Percentiles rank a stretch among this genome's conserved stretches.
phyloP scores from a whole-genome alignment of 2,797 vertebrate genomes.

The Otolemur crassicaudatus region DNA sequence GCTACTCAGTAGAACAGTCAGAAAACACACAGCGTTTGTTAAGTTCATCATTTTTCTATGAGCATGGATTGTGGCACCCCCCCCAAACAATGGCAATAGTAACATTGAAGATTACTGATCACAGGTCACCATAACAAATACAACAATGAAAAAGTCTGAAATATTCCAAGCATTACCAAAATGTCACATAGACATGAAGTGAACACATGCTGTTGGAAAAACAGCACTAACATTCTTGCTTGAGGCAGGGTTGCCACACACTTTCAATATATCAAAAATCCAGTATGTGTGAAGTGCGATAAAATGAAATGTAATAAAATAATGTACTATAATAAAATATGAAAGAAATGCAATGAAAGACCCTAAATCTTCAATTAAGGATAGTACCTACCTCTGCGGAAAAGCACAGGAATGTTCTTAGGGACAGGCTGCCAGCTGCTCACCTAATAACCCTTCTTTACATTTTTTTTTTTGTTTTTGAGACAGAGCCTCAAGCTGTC shows the following conservation, averaged over 20 bases:
- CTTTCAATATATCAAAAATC: not conserved
- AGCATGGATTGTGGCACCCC: not conserved
- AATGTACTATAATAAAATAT: not conserved
- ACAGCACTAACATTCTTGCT: not conserved
- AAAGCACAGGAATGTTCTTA: not conserved
- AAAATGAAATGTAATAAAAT: not conserved
- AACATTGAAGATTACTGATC: not conserved
- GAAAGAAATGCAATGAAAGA: not conserved
- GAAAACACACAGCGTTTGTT: not conserved
- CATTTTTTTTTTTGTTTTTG: not conserved
- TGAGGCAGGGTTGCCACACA: not conserved
- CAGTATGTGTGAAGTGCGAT: not conserved
- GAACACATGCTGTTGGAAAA: not conserved
- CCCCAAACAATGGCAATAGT: not conserved
- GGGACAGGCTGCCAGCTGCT: not conserved
- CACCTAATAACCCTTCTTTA: not conserved
- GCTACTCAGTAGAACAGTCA: not conserved
- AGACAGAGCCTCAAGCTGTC: no score
- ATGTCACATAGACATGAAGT: not conserved
- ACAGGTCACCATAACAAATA: not conserved
- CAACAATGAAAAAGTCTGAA: not conserved
- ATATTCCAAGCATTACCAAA: not conserved
- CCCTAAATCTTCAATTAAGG: not conserved
- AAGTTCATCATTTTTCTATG: not conserved
- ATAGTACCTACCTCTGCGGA: not conserved